phyloP scores from a whole-genome alignment of 1,140 invertebrate genomes.

The Eciton burchellii region DNA sequence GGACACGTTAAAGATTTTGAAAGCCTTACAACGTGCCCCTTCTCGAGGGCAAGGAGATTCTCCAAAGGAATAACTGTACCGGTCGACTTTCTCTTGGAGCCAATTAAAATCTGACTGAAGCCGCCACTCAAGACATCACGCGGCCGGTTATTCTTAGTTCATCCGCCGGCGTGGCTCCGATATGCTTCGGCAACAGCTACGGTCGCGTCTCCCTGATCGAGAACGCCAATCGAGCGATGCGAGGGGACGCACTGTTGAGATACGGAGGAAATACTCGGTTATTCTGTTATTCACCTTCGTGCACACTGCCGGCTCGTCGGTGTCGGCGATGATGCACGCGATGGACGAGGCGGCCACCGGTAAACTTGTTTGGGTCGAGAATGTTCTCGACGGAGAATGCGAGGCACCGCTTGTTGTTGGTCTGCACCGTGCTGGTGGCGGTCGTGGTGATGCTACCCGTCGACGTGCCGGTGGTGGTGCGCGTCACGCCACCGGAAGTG shows the following conservation, averaged over 20 bases:
- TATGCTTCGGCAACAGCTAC: background rate
- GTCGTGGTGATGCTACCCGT: constrained; percentile 78
- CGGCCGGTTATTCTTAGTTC: constrained; percentile 32
- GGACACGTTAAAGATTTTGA: background rate
- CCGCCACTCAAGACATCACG: constrained; percentile 25
- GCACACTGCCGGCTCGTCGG: constrained; percentile 83
- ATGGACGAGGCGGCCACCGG: constrained; percentile 86
- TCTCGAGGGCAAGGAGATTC: background rate
- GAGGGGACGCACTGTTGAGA: background rate
- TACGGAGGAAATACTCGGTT: background rate
- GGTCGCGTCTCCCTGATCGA: background rate
- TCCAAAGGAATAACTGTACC: background rate
- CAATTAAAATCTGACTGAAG: constrained; percentile 41
- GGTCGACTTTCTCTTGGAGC: constrained; percentile 16
- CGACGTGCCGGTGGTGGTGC: constrained; percentile 67
- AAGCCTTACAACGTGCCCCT: background rate
- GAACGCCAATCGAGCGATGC: background rate
- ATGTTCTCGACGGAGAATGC: constrained; percentile 97
- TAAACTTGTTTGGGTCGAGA: constrained; percentile 95
- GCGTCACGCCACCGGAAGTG: constrained; percentile 69
- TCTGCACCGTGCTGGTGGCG: constrained; percentile 72
- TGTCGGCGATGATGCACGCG: constrained; percentile 80
- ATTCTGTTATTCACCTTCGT: constrained; percentile 84
- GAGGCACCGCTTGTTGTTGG: constrained; percentile 85
- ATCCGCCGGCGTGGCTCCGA: background rate